A percentile compares a stretch with the other conserved stretches of the same genome.
phyloP scores from a whole-genome alignment of 1,140 invertebrate genomes.

The Chlorops oryzae region DNA sequence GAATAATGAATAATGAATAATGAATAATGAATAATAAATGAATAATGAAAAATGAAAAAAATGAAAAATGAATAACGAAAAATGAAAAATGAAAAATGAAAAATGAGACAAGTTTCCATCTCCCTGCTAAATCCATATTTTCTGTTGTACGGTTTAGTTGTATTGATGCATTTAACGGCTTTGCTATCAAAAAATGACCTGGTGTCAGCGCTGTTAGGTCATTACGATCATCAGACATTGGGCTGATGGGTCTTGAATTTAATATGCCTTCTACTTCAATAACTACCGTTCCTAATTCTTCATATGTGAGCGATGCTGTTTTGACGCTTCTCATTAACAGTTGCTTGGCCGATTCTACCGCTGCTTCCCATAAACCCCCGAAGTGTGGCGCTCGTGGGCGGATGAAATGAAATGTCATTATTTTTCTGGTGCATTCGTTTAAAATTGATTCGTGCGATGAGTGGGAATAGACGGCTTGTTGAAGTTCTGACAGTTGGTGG shows the following conservation, averaged over 20 bases:
- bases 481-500: background rate
- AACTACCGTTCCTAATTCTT: no score
- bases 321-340: background rate
- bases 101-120: background rate
- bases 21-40: no score
- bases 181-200: no score
- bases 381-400: background rate
- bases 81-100: no score
- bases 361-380: conserved; percentile 1
- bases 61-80: no score
- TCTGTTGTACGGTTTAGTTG: no score
- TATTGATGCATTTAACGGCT: background rate
- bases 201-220: no score
- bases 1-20: no score
- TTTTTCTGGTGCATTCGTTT: background rate
- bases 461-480: background rate
- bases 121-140: background rate
- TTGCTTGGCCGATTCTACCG: background rate
- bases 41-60: no score
- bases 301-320: conserved; percentile 1
- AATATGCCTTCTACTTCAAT: background rate
- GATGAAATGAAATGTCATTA: background rate
- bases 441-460: background rate
- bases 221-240: background rate
- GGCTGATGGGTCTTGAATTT: background rate